A percentile compares a stretch with the other conserved stretches of the same genome.
Evolutionary conservation across 1,140 invertebrate genomes (phyloP).

Genomic region (Dreissena rostriformis): DNA sequence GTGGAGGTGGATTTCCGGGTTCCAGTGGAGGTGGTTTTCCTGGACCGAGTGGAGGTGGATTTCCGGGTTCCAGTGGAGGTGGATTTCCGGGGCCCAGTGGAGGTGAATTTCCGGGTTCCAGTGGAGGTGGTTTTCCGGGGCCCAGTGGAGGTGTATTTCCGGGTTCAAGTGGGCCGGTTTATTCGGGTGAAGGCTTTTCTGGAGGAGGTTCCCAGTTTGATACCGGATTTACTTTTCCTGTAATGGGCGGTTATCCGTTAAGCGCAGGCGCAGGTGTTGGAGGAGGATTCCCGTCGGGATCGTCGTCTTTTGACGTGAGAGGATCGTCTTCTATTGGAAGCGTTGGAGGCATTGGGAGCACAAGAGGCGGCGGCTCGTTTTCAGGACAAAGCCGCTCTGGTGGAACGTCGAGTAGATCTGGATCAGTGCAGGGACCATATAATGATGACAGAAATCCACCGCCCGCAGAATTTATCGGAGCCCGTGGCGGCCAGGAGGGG

Average conservation of each 20-base stretch:
- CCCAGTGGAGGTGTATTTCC: no score
- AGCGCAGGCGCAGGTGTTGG: background rate
- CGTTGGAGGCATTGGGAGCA: background rate
- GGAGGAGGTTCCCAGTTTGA: background rate
- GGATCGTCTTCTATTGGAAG: background rate
- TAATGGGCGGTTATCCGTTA: background rate
- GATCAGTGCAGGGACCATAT: background rate
- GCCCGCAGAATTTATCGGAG: constrained; percentile 18
- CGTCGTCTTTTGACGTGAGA: background rate
- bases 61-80: background rate
- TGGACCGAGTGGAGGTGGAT: background rate
- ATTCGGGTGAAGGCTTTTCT: background rate
- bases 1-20: background rate
- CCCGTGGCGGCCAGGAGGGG: constrained; percentile 1
- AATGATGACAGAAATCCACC: background rate
- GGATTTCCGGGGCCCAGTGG: background rate
- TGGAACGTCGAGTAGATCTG: background rate
- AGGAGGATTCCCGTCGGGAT: background rate
- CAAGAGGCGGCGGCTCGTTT: background rate
- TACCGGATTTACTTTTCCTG: background rate
- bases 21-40: background rate
- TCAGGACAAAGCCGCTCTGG: background rate
- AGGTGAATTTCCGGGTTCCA: background rate
- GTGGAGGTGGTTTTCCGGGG: background rate
- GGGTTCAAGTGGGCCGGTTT: background rate